Evolutionary conservation across 2,888 invertebrate genomes (phyloP).

Genomic region (Eupithecia centaureata): DNA sequence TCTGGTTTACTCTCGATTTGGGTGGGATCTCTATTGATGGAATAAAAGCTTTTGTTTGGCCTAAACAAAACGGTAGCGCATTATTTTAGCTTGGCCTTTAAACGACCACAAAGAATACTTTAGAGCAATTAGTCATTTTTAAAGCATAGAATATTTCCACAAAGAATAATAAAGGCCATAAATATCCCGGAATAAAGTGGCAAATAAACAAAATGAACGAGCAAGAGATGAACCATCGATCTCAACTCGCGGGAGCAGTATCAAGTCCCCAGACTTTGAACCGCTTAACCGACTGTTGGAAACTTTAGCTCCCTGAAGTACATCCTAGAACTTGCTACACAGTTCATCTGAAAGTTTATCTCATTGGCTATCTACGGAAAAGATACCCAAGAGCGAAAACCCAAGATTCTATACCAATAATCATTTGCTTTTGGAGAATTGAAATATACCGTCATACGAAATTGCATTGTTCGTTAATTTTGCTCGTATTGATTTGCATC

Average conservation of each 20-base stretch:
- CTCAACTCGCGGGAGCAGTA: conserved; percentile 1
- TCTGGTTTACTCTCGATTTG: conserved; percentile 56
- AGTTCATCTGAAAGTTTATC: conserved; percentile 17
- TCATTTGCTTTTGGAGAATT: background rate
- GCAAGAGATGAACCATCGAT: background rate
- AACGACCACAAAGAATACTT: conserved; percentile 18
- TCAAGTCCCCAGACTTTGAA: conserved; percentile 1
- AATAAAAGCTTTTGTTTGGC: conserved; percentile 35
- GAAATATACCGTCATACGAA: background rate
- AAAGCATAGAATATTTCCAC: background rate
- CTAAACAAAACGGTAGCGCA: conserved; percentile 31
- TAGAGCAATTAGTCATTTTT: conserved; percentile 18
- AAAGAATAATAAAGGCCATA: background rate
- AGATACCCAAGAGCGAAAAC: background rate
- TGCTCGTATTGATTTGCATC: background rate
- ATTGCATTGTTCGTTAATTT: background rate
- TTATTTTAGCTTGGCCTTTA: conserved; percentile 4
- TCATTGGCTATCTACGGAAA: conserved; percentile 6
- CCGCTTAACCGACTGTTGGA: conserved; percentile 7
- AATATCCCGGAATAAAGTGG: background rate
- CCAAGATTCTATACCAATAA: background rate
- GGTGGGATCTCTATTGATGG: conserved; percentile 51
- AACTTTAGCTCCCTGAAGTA: conserved; percentile 14
- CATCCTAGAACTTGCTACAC: conserved; percentile 9
- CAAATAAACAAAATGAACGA: background rate